Conservation (phyloP, 2,797 vertebrate genomes). For the Hippopotamyrus pictus region DNA sequence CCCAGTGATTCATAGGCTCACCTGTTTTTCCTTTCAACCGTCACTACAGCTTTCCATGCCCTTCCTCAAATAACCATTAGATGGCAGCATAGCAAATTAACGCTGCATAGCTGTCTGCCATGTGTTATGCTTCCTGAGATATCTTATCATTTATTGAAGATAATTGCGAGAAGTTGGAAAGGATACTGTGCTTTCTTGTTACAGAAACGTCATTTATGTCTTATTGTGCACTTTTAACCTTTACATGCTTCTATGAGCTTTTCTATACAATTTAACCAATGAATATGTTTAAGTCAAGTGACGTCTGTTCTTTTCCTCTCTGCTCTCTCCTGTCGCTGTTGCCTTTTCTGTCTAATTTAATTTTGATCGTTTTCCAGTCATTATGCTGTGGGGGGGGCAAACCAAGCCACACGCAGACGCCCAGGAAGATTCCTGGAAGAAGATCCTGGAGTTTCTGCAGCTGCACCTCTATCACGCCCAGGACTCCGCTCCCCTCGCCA, state of each 20-base stretch:
- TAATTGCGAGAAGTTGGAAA: neutral
- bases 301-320: neutral
- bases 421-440: constrained; percentile 76
- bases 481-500: constrained; percentile 18
- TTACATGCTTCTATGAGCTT: neutral
- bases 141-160: neutral
- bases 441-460: constrained; percentile 67
- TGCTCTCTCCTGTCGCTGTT: neutral
- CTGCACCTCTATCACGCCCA: constrained; percentile 42
- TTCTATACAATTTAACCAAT: neutral
- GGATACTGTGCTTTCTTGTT: neutral
- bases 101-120: neutral
- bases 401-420: constrained; percentile 68
- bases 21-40: neutral
- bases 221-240: neutral
- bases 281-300: neutral
- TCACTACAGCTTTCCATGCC: neutral
- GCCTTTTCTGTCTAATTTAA: neutral
- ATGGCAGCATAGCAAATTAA: neutral
- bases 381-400: constrained; percentile 65
- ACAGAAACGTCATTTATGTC: neutral
- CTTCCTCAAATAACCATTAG: neutral
- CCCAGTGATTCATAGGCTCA: neutral
- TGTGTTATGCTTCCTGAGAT: neutral
- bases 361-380: constrained; percentile 44